Conservation (phyloP, 1,140 invertebrate genomes). For the Meteorus sp. region DNA sequence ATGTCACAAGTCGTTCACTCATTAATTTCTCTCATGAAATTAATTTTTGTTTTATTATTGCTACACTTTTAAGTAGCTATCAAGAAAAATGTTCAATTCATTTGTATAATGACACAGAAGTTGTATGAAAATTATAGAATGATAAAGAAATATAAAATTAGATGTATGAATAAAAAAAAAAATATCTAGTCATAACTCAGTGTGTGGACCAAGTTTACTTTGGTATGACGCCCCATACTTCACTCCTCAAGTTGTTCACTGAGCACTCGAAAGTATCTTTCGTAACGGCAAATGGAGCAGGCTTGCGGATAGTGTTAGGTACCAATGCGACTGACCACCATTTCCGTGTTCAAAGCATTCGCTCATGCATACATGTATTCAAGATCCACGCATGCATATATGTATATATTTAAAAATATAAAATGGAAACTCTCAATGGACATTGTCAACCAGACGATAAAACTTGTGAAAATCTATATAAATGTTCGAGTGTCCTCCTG, state of each 20-base stretch:
- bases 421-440: too few relatives aligned
- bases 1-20: too few relatives aligned
- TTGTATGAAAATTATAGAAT: too few relatives aligned
- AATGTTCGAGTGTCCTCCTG: not conserved
- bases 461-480: constrained; percentile 6
- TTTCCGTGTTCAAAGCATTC: constrained; percentile 45
- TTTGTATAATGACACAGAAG: too few relatives aligned
- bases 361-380: constrained; percentile 26
- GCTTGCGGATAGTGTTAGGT: constrained; percentile 41
- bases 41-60: too few relatives aligned
- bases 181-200: not conserved
- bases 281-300: constrained; percentile 41
- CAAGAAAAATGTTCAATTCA: too few relatives aligned
- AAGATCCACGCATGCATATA: too few relatives aligned
- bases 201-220: not conserved
- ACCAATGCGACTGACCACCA: constrained; percentile 41
- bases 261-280: constrained; percentile 49
- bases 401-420: too few relatives aligned
- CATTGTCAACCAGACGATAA: constrained; percentile 14
- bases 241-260: constrained; percentile 32
- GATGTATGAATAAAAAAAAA: too few relatives aligned
- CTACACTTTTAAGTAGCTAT: too few relatives aligned
- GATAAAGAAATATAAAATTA: too few relatives aligned
- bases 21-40: too few relatives aligned
- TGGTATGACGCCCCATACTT: constrained; percentile 20